Evolutionary conservation across 2,888 invertebrate genomes (phyloP), one percentile per base, ranked within the genome.

Genomic region (Rhagophthalmus giganteus): DNA sequence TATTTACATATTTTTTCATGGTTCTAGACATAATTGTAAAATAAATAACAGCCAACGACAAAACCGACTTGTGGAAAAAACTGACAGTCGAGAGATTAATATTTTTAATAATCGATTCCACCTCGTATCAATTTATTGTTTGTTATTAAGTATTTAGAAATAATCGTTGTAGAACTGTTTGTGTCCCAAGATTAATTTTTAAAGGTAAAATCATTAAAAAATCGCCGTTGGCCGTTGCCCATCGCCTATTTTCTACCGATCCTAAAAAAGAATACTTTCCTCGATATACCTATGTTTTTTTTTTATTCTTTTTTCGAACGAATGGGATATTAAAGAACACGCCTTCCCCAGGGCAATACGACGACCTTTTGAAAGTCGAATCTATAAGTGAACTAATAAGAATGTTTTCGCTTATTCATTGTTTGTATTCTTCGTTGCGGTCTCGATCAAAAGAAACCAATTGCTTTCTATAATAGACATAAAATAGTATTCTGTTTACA

Each of bases 41-140:
- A 20, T 20, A 35, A 44, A 44, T 25, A 35, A 34, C 30, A 16
- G 28, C 28, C 26, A 45, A 51, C 26, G 33, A 51, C 45, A 51
- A 45, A 51, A 45, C 45, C 30, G n/a, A 51, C 46, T 42, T 47
- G 39, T 47, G 32, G 20, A 28, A 45, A 34, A 45, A 51, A 51
- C 63, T 67, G 67, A 66, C 66, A 66, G 67, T 61, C 61, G 59
- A 61, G 65, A 67, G 67, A 69, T 69, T 69, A 69, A 69, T 69
- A 69, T 68, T 68, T 67, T 67, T 66, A 67, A 68, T 69, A 69
- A 69, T 69, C 68, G 69, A 68, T 68, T 69, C 53, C 57, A 54
- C 54, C 44, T 44, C 58, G 57, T 48, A 54, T 40, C 28, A 44
- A 56, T 46, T 28, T 50, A 57, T 55, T 59, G n/a, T n/a, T n/a